Evolutionary conservation across 2,797 vertebrate genomes (phyloP).

Genomic region (Halcyon smyrnensis): DNA sequence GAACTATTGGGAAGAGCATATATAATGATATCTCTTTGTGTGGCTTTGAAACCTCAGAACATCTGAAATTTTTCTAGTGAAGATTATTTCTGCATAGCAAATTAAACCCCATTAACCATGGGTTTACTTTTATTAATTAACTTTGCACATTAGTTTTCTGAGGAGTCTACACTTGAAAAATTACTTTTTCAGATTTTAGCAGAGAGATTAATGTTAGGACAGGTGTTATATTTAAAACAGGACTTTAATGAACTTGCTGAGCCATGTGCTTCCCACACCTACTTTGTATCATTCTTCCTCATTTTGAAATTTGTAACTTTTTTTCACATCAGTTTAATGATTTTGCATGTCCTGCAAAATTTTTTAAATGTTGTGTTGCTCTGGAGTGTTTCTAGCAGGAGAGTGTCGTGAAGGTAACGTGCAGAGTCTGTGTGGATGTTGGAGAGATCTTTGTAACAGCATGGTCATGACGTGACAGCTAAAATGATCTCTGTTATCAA

Average conservation of each 20-base stretch:
- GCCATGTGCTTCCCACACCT: not conserved
- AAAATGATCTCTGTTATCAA: not conserved
- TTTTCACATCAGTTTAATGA: not conserved
- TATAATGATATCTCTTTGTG: not conserved
- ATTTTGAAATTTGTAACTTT: not conserved
- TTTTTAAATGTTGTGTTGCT: not conserved
- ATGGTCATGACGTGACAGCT: not conserved
- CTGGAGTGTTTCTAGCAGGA: not conserved
- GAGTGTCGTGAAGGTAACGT: not conserved
- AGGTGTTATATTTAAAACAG: not conserved
- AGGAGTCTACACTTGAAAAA: not conserved
- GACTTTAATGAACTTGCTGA: not conserved
- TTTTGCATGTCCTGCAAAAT: not conserved
- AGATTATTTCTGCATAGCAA: not conserved
- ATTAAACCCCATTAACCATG: not conserved
- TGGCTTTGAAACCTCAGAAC: not conserved
- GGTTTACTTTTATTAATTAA: not conserved
- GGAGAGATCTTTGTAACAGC: not conserved
- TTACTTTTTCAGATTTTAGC: not conserved
- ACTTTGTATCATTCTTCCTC: not conserved
- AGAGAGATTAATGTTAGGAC: not conserved
- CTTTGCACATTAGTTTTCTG: not conserved
- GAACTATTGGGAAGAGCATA: not conserved
- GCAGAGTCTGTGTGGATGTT: not conserved
- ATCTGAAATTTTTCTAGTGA: not conserved